These are phyloP conservation scores for Scomberomorus guttatus DNA, from an alignment of 2,797 vertebrate species.

Conservation along the genomic window DNA sequence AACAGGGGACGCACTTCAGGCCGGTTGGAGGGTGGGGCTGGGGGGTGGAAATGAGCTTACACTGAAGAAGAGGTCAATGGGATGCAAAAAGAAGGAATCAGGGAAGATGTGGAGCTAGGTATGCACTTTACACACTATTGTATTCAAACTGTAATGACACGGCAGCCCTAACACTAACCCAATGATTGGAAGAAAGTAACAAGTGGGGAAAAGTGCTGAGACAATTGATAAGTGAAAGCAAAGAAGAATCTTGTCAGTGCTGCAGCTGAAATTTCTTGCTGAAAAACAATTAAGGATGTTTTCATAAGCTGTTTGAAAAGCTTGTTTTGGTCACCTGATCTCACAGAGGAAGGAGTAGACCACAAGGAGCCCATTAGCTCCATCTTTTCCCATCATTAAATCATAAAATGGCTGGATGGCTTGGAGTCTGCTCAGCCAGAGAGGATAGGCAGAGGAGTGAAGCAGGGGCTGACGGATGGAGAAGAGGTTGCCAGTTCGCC, in stretches of 20 bases:
- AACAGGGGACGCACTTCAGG: conserved; percentile 73
- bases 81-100: conserved; percentile 6
- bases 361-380: conserved; percentile 46
- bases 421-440: background rate
- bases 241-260: background rate
- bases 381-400: conserved; percentile 55
- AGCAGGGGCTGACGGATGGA: conserved; percentile 2
- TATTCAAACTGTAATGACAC: background rate
- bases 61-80: background rate
- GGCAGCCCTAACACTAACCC: background rate
- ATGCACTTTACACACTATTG: background rate
- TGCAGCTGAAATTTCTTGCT: background rate
- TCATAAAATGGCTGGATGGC: conserved; percentile 46
- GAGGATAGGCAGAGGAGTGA: background rate
- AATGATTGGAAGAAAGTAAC: background rate
- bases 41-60: background rate
- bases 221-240: background rate
- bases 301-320: conserved; percentile 29
- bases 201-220: conserved; percentile 1
- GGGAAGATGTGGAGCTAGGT: background rate
- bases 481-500: conserved; percentile 38
- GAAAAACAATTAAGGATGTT: conserved; percentile 1
- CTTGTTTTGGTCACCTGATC: conserved; percentile 59
- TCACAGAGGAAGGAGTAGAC: conserved; percentile 53
- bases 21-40: conserved; percentile 11